phyloP scores from a whole-genome alignment of 1,140 invertebrate genomes.

The Musca domestica region DNA sequence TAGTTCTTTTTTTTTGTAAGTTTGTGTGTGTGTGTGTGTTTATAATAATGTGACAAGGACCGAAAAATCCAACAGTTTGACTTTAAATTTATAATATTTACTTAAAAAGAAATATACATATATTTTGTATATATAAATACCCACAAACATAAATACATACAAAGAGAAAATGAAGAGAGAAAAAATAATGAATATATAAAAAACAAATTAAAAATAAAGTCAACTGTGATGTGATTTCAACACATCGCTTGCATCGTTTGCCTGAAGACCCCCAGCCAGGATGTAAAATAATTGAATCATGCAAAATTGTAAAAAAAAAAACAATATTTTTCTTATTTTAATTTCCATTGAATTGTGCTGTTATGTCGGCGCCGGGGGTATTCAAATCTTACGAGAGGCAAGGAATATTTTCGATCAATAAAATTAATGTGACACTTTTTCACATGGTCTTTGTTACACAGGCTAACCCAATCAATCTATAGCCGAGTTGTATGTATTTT shows the following conservation, averaged over 20 bases:
- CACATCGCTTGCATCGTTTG: constrained; percentile 24
- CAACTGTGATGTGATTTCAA: constrained; percentile 47
- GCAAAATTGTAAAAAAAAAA: too few relatives aligned
- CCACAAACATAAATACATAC: too few relatives aligned
- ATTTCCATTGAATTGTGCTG: too few relatives aligned
- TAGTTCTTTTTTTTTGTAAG: too few relatives aligned
- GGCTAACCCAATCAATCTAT: too few relatives aligned
- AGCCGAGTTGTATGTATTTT: too few relatives aligned
- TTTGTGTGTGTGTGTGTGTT: not conserved
- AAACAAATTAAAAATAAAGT: not conserved
- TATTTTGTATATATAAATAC: too few relatives aligned
- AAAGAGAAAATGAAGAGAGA: not conserved
- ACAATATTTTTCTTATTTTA: too few relatives aligned
- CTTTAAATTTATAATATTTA: constrained; percentile 1
- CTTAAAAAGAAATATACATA: too few relatives aligned
- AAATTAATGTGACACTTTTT: constrained; percentile 55
- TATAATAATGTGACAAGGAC: constrained; percentile 46
- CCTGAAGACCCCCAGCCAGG: not conserved
- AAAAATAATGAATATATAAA: too few relatives aligned
- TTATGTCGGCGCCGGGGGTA: not conserved
- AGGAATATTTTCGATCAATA: constrained; percentile 53
- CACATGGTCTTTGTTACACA: constrained; percentile 30
- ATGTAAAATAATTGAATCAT: too few relatives aligned
- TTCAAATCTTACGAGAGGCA: constrained; percentile 31
- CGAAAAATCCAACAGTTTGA: constrained; percentile 52